Percentiles rank a stretch among this genome's conserved stretches.
phyloP scores from a whole-genome alignment of 2,113 vertebrate genomes.

The Phaetusa simplex region DNA sequence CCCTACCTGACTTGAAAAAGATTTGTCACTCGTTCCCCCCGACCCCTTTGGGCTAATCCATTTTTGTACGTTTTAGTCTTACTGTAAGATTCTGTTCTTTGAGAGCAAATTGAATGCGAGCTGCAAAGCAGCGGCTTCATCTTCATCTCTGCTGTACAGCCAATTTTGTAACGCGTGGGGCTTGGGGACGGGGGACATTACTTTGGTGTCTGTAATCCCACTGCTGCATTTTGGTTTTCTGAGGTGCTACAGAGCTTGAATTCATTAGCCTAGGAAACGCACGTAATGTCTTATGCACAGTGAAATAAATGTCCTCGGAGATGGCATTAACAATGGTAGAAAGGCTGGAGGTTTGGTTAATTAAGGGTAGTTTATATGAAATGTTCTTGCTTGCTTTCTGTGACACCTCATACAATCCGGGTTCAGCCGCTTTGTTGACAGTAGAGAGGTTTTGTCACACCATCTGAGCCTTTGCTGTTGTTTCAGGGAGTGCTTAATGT shows the following conservation, averaged over 20 bases:
- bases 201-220: neutral
- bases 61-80: neutral
- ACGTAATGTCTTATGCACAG: accelerated
- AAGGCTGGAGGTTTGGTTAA: neutral
- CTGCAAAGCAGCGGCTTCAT: neutral
- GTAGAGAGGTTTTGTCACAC: accelerated
- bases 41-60: neutral
- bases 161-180: neutral
- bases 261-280: accelerated
- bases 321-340: accelerated
- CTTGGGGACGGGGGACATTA: neutral
- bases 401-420: accelerated
- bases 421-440: neutral
- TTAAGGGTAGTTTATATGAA: accelerated
- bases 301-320: neutral
- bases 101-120: neutral
- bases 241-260: neutral
- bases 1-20: neutral
- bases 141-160: neutral
- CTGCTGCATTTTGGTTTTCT: neutral
- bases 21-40: neutral
- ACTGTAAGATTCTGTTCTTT: neutral
- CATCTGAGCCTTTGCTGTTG: neutral
- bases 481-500: neutral
- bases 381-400: neutral